A percentile compares a stretch with the other conserved stretches of the same genome.
phyloP scores from a whole-genome alignment of 1,140 invertebrate genomes.

The Anastrepha obliqua region DNA sequence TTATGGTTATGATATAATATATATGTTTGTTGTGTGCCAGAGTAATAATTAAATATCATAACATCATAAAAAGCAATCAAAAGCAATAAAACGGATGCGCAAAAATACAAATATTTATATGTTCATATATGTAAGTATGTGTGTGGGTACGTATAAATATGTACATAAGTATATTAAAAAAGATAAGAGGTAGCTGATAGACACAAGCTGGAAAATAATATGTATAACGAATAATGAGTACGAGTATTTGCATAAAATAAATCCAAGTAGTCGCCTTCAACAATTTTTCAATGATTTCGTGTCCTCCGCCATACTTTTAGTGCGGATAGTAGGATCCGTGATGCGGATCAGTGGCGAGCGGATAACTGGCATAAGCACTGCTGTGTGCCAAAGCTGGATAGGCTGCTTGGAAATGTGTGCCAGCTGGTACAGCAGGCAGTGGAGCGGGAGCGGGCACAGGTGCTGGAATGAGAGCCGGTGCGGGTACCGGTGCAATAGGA shows the following conservation, averaged over 20 bases:
- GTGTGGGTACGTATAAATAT: neutral
- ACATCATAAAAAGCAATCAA: constrained; percentile 36
- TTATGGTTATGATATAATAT: neutral
- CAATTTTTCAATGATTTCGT: neutral
- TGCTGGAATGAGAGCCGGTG: constrained; percentile 65
- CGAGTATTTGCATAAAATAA: neutral
- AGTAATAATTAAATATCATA: neutral
- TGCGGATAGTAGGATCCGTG: constrained; percentile 64
- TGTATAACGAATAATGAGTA: neutral
- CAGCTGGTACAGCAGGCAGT: constrained; percentile 60
- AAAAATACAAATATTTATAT: constrained; percentile 36
- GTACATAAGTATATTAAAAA: neutral
- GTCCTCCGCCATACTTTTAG: neutral
- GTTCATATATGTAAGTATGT: neutral
- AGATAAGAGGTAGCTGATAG: constrained; percentile 30
- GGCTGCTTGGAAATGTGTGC: constrained; percentile 68
- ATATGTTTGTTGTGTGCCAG: constrained; percentile 12
- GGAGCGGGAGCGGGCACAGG: constrained; percentile 60
- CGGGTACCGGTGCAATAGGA: constrained; percentile 57
- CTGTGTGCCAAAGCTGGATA: constrained; percentile 69
- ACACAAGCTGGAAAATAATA: neutral
- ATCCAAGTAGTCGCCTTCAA: neutral
- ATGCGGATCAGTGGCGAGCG: constrained; percentile 39
- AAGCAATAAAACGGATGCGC: constrained; percentile 26
- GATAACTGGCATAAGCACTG: constrained; percentile 66